phyloP scores from a whole-genome alignment of 2,888 invertebrate species.

The Homarus gammarus region DNA sequence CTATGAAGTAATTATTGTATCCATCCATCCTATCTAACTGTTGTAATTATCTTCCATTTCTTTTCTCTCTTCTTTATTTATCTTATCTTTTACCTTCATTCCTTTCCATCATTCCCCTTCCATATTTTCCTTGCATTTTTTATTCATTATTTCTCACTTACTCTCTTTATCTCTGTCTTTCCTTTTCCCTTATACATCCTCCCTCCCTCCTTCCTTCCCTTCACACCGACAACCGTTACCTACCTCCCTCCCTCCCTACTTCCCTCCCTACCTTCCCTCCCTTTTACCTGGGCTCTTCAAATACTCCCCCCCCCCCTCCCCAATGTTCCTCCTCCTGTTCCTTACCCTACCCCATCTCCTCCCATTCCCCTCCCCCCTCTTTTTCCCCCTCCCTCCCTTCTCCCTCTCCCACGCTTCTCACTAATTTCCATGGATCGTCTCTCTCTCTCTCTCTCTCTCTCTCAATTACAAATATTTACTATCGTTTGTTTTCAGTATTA shows the following conservation, averaged over 20 bases:
- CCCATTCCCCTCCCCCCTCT: too few relatives aligned
- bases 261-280: not conserved
- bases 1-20: too few relatives aligned
- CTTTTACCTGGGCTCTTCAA: not conserved
- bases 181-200: too few relatives aligned
- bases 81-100: not conserved
- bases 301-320: not conserved
- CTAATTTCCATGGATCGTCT: not conserved
- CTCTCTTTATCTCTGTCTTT: too few relatives aligned
- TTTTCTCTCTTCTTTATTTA: not conserved
- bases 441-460: not conserved
- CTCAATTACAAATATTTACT: too few relatives aligned
- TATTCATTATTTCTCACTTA: too few relatives aligned
- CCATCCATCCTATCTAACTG: too few relatives aligned
- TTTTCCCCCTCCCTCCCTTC: not conserved
- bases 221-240: not conserved
- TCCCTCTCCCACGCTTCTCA: not conserved
- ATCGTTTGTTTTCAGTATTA: too few relatives aligned
- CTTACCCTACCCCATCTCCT: too few relatives aligned
- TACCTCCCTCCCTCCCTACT: not conserved
- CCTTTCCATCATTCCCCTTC: not conserved
- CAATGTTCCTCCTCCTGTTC: not conserved
- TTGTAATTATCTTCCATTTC: not conserved
- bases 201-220: not conserved
- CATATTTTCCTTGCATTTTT: too few relatives aligned